Base-by-base conservation (phyloP, 1,140 invertebrate species). In the Melanaphis sacchari region DNA sequence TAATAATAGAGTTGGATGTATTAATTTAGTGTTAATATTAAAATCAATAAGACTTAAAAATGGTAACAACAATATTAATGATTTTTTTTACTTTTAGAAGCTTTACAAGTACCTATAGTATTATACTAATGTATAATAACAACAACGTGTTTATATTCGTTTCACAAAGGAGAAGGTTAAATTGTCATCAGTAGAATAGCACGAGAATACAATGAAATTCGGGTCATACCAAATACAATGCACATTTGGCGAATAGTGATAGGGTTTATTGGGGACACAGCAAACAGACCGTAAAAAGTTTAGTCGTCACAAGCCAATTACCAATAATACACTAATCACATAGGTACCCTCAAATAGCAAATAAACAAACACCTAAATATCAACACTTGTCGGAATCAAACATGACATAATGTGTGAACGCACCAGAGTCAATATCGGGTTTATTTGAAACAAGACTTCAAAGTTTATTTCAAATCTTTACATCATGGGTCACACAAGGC, bases 101-200 rank as follows among this genome's bases (percentile, higher is more conserved):
- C 88, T 89, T 54, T 89, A 89, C 88, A 89, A 89, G 88, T 54
- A 40, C n/a, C 7, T 84, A 84, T 41, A 41, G n/a, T 38, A 52
- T 26, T 22, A 36, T 22, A 46, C 31, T 9, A 49, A 49, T 7
- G 6, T 41, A 15, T n/a, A 87, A 38, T 38, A 89, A 26, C 6
- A 54, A 40, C 82, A 21, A 49, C 3, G n/a, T 52, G 43, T 88
- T 49, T 88, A 49, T 7, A 31, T 49, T 22, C 7, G 22, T 89
- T 52, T 21, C 18, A 85, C 31, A n/a, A 36, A 31, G 31, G 18
- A n/a, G 43, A 88, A 88, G 43, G 43, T 88, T 38, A 89, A 89
- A 52, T 84, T 49, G 7, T 52, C 4, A 1, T 49, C 40, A 49
- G 22, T 24, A 52, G 46, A 36, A 49, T 52, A 24, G 43, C 31